A percentile compares a stretch with the other conserved stretches of the same genome.
These are phyloP conservation scores for Gnathonemus echidnorhynchus DNA, from an alignment of 2,113 vertebrate genomes.

Conservation along the genomic window DNA sequence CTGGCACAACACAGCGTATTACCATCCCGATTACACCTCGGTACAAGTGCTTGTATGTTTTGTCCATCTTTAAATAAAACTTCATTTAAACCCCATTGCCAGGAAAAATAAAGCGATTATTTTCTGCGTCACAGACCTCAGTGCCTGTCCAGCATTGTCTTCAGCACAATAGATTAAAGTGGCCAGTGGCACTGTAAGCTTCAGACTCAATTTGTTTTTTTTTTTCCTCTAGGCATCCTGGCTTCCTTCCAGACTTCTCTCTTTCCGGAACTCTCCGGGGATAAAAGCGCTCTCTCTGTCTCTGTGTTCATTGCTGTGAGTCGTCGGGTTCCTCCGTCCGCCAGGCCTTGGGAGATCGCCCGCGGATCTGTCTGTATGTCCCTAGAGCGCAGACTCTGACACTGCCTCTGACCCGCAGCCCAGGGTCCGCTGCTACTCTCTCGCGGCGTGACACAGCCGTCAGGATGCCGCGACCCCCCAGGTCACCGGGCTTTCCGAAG, in stretches of 20 bases:
- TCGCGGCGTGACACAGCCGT: conserved; percentile 52
- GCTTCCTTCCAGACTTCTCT: conserved; percentile 45
- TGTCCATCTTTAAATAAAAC: conserved; percentile 38
- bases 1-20: conserved; percentile 72
- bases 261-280: conserved; percentile 53
- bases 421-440: conserved; percentile 57
- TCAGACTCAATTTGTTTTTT: conserved; percentile 41
- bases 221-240: conserved; percentile 48
- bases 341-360: conserved; percentile 63
- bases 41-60: conserved; percentile 39
- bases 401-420: conserved; percentile 59
- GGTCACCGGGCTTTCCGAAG: conserved; percentile 50
- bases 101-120: conserved; percentile 22
- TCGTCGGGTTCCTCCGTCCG: conserved; percentile 57
- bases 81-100: conserved; percentile 29
- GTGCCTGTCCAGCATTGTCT: conserved; percentile 31
- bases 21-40: conserved; percentile 79
- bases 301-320: conserved; percentile 44
- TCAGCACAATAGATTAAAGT: conserved; percentile 44
- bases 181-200: conserved; percentile 62
- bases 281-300: conserved; percentile 45
- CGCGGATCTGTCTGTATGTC: conserved; percentile 53
- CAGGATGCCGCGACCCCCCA: conserved; percentile 57
- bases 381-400: conserved; percentile 52
- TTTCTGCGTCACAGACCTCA: conserved; percentile 37